Conservation (phyloP, 2,888 invertebrate genomes). For the Protophormia terraenovae region DNA sequence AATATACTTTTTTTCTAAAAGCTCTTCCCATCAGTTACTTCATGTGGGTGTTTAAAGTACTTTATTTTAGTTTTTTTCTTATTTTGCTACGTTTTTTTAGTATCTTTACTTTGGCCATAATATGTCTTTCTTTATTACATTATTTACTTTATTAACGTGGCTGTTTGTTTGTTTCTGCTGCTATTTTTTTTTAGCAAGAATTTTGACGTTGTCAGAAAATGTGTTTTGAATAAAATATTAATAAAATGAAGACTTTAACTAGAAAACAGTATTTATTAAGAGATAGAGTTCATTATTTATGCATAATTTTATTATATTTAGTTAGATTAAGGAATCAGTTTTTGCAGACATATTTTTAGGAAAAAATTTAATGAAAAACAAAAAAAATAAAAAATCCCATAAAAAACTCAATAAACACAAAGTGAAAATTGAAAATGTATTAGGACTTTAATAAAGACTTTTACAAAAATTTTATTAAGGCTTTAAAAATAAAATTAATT, state of each 20-base stretch:
- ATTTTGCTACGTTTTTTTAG: neutral
- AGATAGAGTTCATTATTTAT: too few species aligned
- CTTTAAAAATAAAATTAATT: too few species aligned
- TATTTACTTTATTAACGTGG: conserved; percentile 54
- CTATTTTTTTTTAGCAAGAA: conserved; percentile 44
- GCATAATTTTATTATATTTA: too few species aligned
- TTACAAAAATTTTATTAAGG: too few species aligned
- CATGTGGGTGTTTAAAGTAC: neutral
- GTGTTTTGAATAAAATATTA: conserved; percentile 62
- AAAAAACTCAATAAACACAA: neutral
- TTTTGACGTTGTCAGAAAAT: conserved; percentile 55
- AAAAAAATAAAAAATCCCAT: neutral
- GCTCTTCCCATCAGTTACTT: too few species aligned
- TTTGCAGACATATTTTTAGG: too few species aligned
- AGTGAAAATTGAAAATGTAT: too few species aligned
- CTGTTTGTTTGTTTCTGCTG: too few species aligned
- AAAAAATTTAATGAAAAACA: neutral
- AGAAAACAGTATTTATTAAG: neutral
- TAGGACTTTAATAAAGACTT: too few species aligned
- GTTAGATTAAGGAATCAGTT: too few species aligned
- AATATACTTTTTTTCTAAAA: neutral
- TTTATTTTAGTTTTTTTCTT: neutral
- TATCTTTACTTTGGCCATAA: neutral
- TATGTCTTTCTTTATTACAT: conserved; percentile 40
- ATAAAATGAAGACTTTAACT: conserved; percentile 39